Conservation (phyloP, 2,888 invertebrate species). For the Brachyptera risi region DNA sequence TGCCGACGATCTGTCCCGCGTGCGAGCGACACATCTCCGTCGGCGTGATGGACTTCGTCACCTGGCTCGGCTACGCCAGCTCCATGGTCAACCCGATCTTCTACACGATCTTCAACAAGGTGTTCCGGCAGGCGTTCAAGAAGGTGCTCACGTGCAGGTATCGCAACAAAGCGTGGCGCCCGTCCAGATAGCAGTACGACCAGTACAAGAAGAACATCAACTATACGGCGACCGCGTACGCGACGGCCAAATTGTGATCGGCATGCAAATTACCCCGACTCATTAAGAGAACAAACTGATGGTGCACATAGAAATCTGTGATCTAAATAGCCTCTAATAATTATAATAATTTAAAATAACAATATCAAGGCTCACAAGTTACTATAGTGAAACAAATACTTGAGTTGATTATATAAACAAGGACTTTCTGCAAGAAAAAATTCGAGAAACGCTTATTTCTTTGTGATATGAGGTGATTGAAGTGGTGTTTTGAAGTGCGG, state of each 20-base stretch:
- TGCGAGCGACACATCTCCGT: conserved; percentile 71
- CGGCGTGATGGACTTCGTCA: conserved; percentile 80
- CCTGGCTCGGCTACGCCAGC: conserved; percentile 92
- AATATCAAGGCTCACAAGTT: no score
- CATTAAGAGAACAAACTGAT: no score
- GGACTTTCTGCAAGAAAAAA: no score
- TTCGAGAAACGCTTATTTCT: no score
- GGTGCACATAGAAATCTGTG: no score
- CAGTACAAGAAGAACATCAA: conserved; percentile 18
- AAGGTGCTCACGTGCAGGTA: conserved; percentile 78
- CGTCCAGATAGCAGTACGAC: conserved; percentile 27
- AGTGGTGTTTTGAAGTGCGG: no score
- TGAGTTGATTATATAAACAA: no score
- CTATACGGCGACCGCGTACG: conserved; percentile 11
- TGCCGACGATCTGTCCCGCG: conserved; percentile 76
- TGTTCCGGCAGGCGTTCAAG: conserved; percentile 87
- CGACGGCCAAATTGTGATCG: conserved; percentile 14
- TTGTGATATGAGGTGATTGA: no score
- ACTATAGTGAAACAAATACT: no score
- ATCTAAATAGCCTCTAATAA: no score
- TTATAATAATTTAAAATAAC: no score
- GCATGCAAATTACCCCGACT: no score
- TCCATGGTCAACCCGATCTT: conserved; percentile 95
- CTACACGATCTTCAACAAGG: conserved; percentile 93
- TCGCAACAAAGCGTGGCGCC: conserved; percentile 32